phyloP scores from a whole-genome alignment of 1,140 invertebrate species.

The Thaumetopoea pityocampa region DNA sequence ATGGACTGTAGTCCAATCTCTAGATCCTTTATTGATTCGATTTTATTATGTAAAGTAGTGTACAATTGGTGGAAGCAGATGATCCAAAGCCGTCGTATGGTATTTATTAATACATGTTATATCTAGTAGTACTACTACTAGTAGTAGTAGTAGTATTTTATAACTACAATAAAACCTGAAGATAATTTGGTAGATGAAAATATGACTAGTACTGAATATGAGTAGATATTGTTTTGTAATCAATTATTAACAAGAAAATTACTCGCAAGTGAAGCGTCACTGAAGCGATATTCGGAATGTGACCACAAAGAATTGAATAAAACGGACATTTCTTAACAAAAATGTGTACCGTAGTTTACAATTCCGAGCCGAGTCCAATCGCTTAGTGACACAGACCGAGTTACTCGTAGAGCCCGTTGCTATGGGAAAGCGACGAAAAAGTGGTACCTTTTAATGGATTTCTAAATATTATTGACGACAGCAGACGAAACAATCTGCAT shows the following conservation, averaged over 20 bases:
- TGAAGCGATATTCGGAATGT: conserved; percentile 44
- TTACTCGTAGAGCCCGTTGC: conserved; percentile 38
- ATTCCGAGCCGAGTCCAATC: conserved; percentile 50
- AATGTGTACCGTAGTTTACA: conserved; percentile 36
- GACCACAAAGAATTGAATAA: conserved; percentile 39
- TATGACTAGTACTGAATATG: too few species aligned
- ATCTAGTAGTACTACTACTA: too few species aligned
- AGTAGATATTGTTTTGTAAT: conserved; percentile 9
- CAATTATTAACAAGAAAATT: conserved; percentile 33
- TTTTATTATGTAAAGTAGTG: too few species aligned
- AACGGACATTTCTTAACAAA: conserved; percentile 43
- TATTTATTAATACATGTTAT: too few species aligned
- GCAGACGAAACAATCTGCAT: too few species aligned
- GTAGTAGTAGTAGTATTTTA: too few species aligned
- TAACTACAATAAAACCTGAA: too few species aligned
- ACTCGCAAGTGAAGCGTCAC: conserved; percentile 28
- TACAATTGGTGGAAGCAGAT: too few species aligned
- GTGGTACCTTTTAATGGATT: conserved; percentile 31
- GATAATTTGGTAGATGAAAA: too few species aligned
- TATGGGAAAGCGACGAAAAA: conserved; percentile 51
- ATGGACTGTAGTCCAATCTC: too few species aligned
- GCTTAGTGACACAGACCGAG: conserved; percentile 51
- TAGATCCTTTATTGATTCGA: too few species aligned
- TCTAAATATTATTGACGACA: conserved; percentile 8
- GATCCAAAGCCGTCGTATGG: too few species aligned